These are phyloP conservation scores for Druon quercuslanigerum DNA, from an alignment of 1,140 invertebrate genomes.

Conservation along the genomic window DNA sequence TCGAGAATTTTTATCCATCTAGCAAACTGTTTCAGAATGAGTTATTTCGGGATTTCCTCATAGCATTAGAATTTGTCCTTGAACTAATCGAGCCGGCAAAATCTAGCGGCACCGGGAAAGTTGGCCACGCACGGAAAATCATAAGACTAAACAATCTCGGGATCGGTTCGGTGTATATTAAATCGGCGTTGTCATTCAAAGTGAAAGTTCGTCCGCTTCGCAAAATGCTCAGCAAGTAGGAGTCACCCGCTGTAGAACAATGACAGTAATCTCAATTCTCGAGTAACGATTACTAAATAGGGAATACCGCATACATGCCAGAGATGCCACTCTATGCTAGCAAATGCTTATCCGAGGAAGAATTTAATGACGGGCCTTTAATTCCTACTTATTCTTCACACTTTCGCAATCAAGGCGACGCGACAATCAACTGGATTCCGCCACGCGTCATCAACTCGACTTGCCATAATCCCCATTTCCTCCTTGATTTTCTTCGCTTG, in stretches of 20 bases:
- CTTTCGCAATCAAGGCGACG: conserved; percentile 45
- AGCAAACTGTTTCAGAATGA: neutral
- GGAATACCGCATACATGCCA: conserved; percentile 42
- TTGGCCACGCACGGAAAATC: neutral
- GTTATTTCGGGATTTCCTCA: neutral
- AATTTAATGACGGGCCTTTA: conserved; percentile 26
- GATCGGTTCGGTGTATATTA: conserved; percentile 33
- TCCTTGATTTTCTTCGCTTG: too few species aligned
- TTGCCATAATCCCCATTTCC: neutral
- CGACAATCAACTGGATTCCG: conserved; percentile 52
- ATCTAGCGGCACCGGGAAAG: neutral
- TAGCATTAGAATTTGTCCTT: neutral
- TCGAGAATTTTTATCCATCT: too few species aligned
- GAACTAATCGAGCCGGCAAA: conserved; percentile 10
- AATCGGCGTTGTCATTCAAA: conserved; percentile 53
- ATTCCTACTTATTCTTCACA: conserved; percentile 42
- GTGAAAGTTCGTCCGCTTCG: conserved; percentile 57
- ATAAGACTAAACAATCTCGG: conserved; percentile 11
- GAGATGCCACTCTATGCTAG: conserved; percentile 21
- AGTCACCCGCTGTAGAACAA: conserved; percentile 53
- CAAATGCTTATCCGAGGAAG: conserved; percentile 12
- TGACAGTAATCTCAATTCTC: conserved; percentile 44
- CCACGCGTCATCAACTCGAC: conserved; percentile 39
- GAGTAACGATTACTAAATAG: conserved; percentile 56
- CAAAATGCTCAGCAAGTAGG: conserved; percentile 47